Percentiles rank a stretch among this genome's conserved stretches.
These are phyloP conservation scores for Ophion ellenae DNA, from an alignment of 2,888 invertebrate species.

Conservation along the genomic window DNA sequence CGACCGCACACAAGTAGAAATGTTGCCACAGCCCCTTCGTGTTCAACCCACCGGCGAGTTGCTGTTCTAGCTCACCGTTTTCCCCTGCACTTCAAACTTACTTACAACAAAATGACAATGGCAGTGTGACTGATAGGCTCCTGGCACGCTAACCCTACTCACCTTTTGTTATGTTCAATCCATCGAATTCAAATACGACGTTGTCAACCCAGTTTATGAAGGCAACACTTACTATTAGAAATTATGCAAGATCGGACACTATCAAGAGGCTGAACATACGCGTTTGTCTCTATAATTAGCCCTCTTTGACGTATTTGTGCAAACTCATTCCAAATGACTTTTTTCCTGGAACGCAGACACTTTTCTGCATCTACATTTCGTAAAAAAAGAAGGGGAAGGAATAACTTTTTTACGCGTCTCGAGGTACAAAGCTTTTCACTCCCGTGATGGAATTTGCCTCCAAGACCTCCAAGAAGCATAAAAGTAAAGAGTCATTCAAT, in stretches of 20 bases:
- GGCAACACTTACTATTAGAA: not conserved
- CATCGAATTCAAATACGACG: not conserved
- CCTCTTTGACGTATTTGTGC: not conserved
- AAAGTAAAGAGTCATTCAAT: conserved; percentile 67
- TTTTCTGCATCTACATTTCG: not conserved
- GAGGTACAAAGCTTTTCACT: too few relatives aligned
- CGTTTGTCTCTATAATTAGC: not conserved
- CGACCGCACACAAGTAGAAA: too few relatives aligned
- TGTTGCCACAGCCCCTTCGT: not conserved
- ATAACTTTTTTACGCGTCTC: too few relatives aligned
- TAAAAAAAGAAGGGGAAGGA: not conserved
- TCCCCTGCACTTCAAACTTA: not conserved
- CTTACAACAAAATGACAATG: not conserved
- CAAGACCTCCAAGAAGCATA: not conserved
- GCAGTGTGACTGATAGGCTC: not conserved
- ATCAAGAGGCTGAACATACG: too few relatives aligned
- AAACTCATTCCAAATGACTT: not conserved
- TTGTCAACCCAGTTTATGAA: not conserved
- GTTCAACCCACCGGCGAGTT: not conserved
- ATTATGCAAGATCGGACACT: not conserved
- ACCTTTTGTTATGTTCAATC: not conserved
- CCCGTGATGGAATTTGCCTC: not conserved
- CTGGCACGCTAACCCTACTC: not conserved
- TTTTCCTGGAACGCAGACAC: not conserved
- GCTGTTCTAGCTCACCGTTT: not conserved